Evolutionary conservation across 1,140 invertebrate genomes (phyloP).

Genomic region (Parasteatoda tepidariorum): DNA sequence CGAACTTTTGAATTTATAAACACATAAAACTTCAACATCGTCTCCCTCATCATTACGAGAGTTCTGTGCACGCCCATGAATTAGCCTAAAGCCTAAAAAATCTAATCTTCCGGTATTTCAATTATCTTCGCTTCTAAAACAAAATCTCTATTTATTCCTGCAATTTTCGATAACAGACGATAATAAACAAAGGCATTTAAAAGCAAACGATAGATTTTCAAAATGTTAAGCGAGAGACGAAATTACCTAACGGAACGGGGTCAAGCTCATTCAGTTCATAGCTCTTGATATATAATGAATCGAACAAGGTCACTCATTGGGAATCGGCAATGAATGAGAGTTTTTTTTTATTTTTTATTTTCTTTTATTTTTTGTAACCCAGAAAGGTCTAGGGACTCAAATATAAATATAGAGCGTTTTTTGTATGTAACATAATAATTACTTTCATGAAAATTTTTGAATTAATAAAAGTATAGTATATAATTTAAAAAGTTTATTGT

Average conservation of each 20-base stretch:
- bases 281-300: neutral
- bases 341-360: too few species aligned
- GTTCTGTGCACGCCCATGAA: too few species aligned
- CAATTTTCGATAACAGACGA: neutral
- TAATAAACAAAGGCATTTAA: neutral
- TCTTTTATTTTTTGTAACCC: too few species aligned
- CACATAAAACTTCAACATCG: too few species aligned
- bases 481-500: too few species aligned
- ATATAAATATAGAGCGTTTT: neutral
- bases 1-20: too few species aligned
- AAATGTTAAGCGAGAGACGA: neutral
- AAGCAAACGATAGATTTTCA: neutral
- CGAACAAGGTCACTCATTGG: conserved; percentile 17
- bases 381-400: conserved; percentile 6
- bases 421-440: neutral
- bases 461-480: too few species aligned
- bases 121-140: too few species aligned
- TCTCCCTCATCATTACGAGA: too few species aligned
- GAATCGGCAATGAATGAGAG: conserved; percentile 16
- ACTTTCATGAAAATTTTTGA: too few species aligned
- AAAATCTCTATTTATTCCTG: neutral
- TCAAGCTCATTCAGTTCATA: conserved; percentile 40
- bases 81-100: too few species aligned
- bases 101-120: too few species aligned
- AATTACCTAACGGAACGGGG: conserved; percentile 19